Evolutionary conservation across 1,140 invertebrate species (phyloP).

Genomic region (Periplaneta americana): DNA sequence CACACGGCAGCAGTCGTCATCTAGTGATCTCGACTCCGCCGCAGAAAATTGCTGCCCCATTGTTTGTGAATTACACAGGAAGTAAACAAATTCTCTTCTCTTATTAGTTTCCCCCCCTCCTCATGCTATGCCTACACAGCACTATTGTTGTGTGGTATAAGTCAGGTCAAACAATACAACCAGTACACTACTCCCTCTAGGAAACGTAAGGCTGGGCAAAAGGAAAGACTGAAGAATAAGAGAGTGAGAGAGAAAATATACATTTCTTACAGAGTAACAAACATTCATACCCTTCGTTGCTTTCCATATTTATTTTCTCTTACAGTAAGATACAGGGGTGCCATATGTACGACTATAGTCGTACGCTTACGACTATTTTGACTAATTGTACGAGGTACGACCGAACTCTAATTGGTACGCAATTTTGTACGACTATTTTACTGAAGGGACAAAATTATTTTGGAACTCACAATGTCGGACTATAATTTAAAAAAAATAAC

Average conservation of each 20-base stretch:
- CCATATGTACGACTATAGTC: too few species aligned
- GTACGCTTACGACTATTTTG: too few species aligned
- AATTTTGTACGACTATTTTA: too few species aligned
- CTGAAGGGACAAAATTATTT: too few species aligned
- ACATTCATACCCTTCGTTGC: not conserved
- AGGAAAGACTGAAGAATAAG: not conserved
- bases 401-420: too few species aligned
- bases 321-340: too few species aligned
- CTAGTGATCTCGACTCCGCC: not conserved
- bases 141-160: not conserved
- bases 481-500: too few species aligned
- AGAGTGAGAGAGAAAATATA: not conserved
- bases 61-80: not conserved
- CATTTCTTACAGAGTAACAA: not conserved
- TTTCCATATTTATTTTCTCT: too few species aligned
- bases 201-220: not conserved
- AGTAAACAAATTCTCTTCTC: not conserved
- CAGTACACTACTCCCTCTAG: not conserved
- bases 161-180: not conserved
- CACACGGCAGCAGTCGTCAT: not conserved
- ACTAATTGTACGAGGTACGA: too few species aligned
- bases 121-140: too few species aligned
- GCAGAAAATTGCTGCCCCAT: not conserved
- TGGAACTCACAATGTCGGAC: too few species aligned
- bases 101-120: too few species aligned